Base-by-base conservation (phyloP, 2,888 invertebrate species). In the Drosophila planitibia region DNA sequence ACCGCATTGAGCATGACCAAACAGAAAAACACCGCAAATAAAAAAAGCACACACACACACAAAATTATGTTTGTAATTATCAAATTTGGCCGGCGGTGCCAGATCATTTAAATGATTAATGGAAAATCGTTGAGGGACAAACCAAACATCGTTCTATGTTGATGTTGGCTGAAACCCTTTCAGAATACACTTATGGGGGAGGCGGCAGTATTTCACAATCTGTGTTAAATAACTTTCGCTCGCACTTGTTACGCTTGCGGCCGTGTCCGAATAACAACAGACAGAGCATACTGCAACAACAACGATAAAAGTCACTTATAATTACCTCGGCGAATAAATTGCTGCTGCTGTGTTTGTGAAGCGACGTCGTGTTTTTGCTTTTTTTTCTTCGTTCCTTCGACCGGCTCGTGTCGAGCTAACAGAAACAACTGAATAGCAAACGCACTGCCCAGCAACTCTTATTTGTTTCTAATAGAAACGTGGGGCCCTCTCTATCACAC, bases 341-440 rank as follows among this genome's bases (percentile, higher is more conserved):
- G 30, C 62, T 71, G 39, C 25, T 51, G 16, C 33, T 32, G 25
- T 16, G n/a, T 19, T 25, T 51, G 39, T 33, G 37, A 52, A n/a
- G 37, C 28, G 30, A 25, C 59, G 61, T 19, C 68, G 32, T 1
- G 1, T 9, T 44, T 14, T 16, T 7, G 1, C 4, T 44, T 41
- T 47, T 66, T 22, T 4, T 28, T 28, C 4, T 35, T 41, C 19
- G 30, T 49, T 52, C 44, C 54, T 51, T 51, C 62, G 74, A 79
- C 91, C 91, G 86, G 80, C 83, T 71, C 79, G 81, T 62, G 68
- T 78, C 77, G 83, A 83, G 82, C 81, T 70, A 82, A 82, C 73
- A 85, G 61, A 80, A 81, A 69, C 63, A 88, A 92, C 92, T 92
- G 91, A 91, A 79, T 64, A 66, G 72, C 59, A 60, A 37, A 33